These are phyloP conservation scores for Lutjanus argentimaculatus DNA, from an alignment of 2,797 vertebrate species.

Conservation along the genomic window DNA sequence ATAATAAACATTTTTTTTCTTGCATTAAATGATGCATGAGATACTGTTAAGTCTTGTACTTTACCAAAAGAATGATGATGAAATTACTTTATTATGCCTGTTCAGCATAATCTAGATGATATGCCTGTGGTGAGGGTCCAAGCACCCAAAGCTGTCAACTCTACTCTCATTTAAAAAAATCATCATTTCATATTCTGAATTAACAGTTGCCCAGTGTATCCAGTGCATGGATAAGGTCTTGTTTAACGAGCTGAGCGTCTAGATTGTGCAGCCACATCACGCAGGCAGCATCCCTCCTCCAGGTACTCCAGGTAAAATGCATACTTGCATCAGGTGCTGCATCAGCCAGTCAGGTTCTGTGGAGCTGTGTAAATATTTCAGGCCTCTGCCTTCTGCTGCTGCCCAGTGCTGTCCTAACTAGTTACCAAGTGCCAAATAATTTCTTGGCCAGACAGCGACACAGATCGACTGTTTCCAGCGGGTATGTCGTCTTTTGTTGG, in stretches of 20 bases:
- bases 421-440: slow-evolving; percentile 50
- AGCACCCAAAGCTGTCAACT: slow-evolving; percentile 28
- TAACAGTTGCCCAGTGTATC: slow-evolving; percentile 18
- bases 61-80: not conserved
- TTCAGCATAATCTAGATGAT: not conserved
- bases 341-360: slow-evolving; percentile 51
- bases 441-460: slow-evolving; percentile 48
- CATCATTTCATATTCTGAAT: slow-evolving; percentile 20
- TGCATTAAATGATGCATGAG: too few species aligned
- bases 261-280: slow-evolving; percentile 60
- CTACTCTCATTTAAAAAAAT: not conserved
- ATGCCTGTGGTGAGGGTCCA: not conserved
- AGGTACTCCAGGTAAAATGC: slow-evolving; percentile 55
- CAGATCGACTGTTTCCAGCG: slow-evolving; percentile 10
- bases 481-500: slow-evolving; percentile 30
- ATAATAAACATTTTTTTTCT: too few species aligned
- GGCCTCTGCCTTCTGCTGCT: slow-evolving; percentile 46
- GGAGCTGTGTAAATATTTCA: slow-evolving; percentile 66
- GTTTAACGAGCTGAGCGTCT: slow-evolving; percentile 49
- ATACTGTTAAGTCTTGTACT: too few species aligned
- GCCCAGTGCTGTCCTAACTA: slow-evolving; percentile 32
- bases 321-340: slow-evolving; percentile 56
- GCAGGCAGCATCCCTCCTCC: slow-evolving; percentile 34
- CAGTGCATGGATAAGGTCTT: slow-evolving; percentile 25
- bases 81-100: not conserved